phyloP scores from a whole-genome alignment of 2,797 vertebrate genomes.

The Arnoldichthys spilopterus region DNA sequence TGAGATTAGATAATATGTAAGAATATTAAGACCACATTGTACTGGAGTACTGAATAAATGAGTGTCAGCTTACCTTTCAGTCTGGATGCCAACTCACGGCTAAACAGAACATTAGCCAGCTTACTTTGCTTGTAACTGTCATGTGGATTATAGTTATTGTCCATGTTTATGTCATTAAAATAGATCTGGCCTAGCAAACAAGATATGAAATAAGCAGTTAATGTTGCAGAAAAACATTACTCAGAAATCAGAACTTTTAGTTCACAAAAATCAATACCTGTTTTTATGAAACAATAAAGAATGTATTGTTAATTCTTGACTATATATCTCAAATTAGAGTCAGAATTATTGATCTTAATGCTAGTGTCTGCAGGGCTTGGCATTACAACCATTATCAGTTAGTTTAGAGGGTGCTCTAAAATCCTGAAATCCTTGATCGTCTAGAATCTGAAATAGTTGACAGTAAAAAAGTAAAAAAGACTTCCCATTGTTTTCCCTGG shows the following conservation, averaged over 20 bases:
- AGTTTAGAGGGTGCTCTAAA: neutral
- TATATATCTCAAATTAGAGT: no score
- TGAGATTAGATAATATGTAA: neutral
- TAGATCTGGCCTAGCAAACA: constrained; percentile 61
- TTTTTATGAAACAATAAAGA: no score
- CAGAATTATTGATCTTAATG: no score
- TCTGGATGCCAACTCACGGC: constrained; percentile 69
- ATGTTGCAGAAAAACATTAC: no score
- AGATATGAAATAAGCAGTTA: neutral
- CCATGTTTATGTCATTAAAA: constrained; percentile 78
- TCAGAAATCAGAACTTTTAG: no score
- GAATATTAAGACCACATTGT: neutral
- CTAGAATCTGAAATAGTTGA: neutral
- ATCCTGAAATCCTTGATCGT: neutral
- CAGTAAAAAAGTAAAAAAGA: no score
- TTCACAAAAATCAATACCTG: no score
- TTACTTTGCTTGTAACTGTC: constrained; percentile 77
- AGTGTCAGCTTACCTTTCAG: constrained; percentile 64
- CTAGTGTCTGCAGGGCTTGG: no score
- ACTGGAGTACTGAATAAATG: neutral
- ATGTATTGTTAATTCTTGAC: no score
- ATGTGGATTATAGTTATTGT: constrained; percentile 62
- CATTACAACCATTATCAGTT: no score
- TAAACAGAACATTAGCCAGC: constrained; percentile 77
- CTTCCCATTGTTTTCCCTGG: no score